Evolutionary conservation across 2,888 invertebrate species (phyloP).

Genomic region (Drosophila emarginata): DNA sequence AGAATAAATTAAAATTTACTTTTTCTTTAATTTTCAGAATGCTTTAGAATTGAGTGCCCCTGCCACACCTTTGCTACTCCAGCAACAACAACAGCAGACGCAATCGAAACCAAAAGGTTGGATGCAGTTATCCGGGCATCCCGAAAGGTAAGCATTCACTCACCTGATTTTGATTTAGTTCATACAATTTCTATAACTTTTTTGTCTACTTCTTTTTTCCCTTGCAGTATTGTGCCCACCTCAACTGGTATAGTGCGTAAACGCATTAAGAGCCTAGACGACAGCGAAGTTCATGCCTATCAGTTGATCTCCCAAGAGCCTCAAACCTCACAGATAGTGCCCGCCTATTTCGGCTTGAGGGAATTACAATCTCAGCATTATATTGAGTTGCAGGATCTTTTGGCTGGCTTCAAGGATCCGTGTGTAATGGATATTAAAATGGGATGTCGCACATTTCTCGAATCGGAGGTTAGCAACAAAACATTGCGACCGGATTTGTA

Average conservation of each 20-base stretch:
- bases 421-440: slow-evolving; percentile 99
- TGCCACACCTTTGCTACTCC: slow-evolving; percentile 92
- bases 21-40: slow-evolving; percentile 85
- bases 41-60: slow-evolving; percentile 95
- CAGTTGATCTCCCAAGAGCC: slow-evolving; percentile 90
- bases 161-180: not conserved
- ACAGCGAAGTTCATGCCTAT: slow-evolving; percentile 90
- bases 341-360: slow-evolving; percentile 92
- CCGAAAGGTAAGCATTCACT: slow-evolving; percentile 84
- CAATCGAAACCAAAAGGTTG: slow-evolving; percentile 84
- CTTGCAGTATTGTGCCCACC: slow-evolving; percentile 93
- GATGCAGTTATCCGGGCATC: slow-evolving; percentile 97
- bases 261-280: slow-evolving; percentile 88
- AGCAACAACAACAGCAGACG: slow-evolving; percentile 83
- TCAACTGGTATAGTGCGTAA: slow-evolving; percentile 97
- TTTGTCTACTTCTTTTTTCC: slow-evolving; percentile 14
- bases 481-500: slow-evolving; percentile 93
- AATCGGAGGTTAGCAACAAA: slow-evolving; percentile 95
- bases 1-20: slow-evolving; percentile 74
- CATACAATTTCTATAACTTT: not conserved
- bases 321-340: slow-evolving; percentile 85
- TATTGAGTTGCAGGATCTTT: slow-evolving; percentile 96
- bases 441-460: slow-evolving; percentile 97
- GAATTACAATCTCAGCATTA: slow-evolving; percentile 90
- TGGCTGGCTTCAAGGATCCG: slow-evolving; percentile 95